phyloP scores from a whole-genome alignment of 2,113 vertebrate genomes.

The Hipposideros armiger region DNA sequence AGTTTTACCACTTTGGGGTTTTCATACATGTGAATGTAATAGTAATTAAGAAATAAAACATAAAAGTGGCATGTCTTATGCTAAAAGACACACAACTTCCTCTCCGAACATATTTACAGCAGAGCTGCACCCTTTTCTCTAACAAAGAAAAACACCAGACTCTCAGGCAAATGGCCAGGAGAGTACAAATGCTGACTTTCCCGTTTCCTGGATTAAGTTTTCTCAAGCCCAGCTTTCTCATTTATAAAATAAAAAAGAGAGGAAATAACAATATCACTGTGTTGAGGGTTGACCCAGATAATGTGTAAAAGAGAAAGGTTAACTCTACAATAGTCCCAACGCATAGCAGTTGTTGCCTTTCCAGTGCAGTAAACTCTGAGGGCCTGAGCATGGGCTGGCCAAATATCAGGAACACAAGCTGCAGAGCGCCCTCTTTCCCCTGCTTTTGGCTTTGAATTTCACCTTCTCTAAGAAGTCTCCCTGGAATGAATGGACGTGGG shows the following conservation, averaged over 20 bases:
- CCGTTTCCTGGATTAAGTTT: neutral
- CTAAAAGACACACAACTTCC: neutral
- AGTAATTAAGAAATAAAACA: neutral
- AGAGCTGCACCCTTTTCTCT: neutral
- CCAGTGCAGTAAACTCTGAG: neutral
- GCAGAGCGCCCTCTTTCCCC: neutral
- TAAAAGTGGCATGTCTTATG: neutral
- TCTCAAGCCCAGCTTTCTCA: constrained; percentile 29
- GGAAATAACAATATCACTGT: neutral
- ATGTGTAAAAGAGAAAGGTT: neutral
- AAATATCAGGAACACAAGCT: neutral
- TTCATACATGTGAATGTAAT: neutral
- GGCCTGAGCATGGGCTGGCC: neutral
- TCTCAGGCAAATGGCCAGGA: neutral
- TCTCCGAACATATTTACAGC: neutral
- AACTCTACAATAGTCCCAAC: neutral
- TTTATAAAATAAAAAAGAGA: neutral
- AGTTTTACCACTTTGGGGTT: neutral
- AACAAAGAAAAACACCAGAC: neutral
- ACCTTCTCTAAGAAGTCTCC: neutral
- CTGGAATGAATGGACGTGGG: neutral
- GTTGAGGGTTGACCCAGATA: neutral
- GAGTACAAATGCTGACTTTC: neutral
- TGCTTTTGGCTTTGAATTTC: neutral
- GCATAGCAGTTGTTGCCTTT: neutral